Conservation (phyloP, 2,797 vertebrate species). For the Acanthis flammea region DNA sequence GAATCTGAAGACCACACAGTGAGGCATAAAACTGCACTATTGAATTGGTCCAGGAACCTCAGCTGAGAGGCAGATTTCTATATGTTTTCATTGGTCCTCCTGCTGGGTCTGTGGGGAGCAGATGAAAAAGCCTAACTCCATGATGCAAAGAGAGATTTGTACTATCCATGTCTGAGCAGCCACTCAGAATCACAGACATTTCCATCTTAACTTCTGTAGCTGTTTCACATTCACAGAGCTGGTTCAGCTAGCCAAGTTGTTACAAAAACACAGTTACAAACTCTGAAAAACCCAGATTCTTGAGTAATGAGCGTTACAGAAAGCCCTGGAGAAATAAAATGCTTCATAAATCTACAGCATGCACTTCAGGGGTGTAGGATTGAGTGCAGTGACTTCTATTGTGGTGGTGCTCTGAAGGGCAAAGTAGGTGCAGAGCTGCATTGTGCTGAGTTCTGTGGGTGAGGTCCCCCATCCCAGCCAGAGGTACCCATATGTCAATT, state of each 20-base stretch:
- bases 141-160: background rate
- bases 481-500: background rate
- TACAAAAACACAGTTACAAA: background rate
- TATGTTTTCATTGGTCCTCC: background rate
- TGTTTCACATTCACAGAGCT: background rate
- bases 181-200: background rate
- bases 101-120: background rate
- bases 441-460: background rate
- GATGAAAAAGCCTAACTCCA: background rate
- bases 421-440: background rate
- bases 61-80: background rate
- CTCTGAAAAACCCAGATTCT: background rate
- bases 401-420: background rate
- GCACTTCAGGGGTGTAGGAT: background rate
- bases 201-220: background rate
- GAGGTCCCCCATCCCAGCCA: background rate
- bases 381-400: accelerated
- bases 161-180: background rate
- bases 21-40: background rate
- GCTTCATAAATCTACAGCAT: background rate
- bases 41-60: background rate
- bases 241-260: background rate
- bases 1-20: background rate
- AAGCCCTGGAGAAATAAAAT: background rate
- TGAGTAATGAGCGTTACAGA: background rate